Evolutionary conservation across 2,797 vertebrate species (phyloP).

Genomic region (Sciaenops ocellatus): DNA sequence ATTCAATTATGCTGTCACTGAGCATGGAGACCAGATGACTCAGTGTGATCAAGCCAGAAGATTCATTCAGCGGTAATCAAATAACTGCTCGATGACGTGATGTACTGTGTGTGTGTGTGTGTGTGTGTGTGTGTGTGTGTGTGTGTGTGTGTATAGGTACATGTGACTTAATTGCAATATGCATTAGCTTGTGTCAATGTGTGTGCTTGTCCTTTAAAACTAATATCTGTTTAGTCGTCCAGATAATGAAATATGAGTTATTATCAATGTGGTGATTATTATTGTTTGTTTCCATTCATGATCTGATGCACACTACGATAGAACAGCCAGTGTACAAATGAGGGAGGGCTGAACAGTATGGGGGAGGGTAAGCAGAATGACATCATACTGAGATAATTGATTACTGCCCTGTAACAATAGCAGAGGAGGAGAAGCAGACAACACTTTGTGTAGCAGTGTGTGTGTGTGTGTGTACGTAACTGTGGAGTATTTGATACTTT

Average conservation of each 20-base stretch:
- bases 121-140: constrained; percentile 6
- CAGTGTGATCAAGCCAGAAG: constrained; percentile 65
- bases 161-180: constrained; percentile 26
- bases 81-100: constrained; percentile 67
- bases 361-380: constrained; percentile 78
- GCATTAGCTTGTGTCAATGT: background rate
- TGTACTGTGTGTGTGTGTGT: constrained; percentile 20
- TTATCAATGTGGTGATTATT: constrained; percentile 1
- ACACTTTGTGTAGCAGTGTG: constrained; percentile 32
- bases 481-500: background rate
- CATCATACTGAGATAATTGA: constrained; percentile 82
- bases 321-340: constrained; percentile 43
- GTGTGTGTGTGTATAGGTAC: constrained; percentile 1
- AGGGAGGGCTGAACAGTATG: constrained; percentile 46
- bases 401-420: constrained; percentile 73
- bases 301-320: constrained; percentile 24
- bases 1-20: constrained; percentile 76
- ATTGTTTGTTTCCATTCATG: constrained; percentile 17
- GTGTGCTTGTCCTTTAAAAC: background rate
- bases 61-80: constrained; percentile 75
- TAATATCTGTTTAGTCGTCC: background rate
- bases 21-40: constrained; percentile 80
- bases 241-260: background rate
- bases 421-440: constrained; percentile 40
- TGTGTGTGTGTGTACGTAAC: background rate